Base-by-base conservation (phyloP, 1,140 invertebrate genomes). In the Zeugodacus cucurbitae region DNA sequence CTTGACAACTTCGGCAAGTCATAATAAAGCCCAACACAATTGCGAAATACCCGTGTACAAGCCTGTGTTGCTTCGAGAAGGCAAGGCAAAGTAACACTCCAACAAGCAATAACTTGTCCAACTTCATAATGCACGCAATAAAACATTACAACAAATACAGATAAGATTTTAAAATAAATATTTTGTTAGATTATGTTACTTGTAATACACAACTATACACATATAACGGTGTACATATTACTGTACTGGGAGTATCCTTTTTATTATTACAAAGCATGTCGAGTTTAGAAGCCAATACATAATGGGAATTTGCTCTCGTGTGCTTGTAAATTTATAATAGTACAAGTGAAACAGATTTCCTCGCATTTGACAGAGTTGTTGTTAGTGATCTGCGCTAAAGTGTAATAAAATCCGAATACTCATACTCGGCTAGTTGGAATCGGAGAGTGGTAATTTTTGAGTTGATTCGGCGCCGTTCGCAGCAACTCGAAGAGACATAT, bases 301-400 rank as follows among this genome's bases (percentile, higher is more conserved):
- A 74, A 74, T 74, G 41, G 67, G 34, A n/a, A 48, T 82, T 26
- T 82, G 74, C 34, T 82, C 74, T 48, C 41, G n/a, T 11, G 37
- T 48, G 41, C 74, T 82, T 82, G 74, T 82, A 82, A 82, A 82
- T 82, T 82, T 82, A 82, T 82, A 82, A 82, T 82, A 29, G 74
- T 82, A 82, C 74, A 82, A 54, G 74, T 48, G 41, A 5, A 44
- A 48, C 74, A 82, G 74, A 82, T 82, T 82, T 82, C 32, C 58
- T 62, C 41, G 74, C 26, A 82, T 6, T 26, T 82, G n/a, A 41
- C 74, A 82, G 41, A 82, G 26, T 37, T 82, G 41, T 11, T 11
- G n/a, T 11, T 7, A 48, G 8, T 29, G n/a, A 29, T 82, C 11
- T 29, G n/a, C 5, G 37, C 11, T 82, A 41, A 1, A 3, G 41